Conservation (phyloP, 2,797 vertebrate genomes). For the Melanotaenia boesemani region DNA sequence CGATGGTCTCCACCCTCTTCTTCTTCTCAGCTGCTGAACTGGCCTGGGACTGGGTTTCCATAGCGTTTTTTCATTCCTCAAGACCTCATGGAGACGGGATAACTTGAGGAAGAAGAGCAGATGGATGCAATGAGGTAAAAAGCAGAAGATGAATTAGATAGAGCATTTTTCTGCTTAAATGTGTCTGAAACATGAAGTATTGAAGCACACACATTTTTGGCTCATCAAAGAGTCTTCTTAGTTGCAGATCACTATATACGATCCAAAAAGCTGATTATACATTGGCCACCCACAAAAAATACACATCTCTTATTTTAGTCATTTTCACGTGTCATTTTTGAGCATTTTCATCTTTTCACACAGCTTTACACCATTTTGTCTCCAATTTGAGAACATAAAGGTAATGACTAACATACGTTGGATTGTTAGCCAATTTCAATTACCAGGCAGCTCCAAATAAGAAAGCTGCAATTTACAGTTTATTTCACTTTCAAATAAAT, state of each 20-base stretch:
- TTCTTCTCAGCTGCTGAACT: constrained; percentile 94
- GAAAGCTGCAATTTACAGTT: not conserved
- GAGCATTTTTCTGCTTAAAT: not conserved
- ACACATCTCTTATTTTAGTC: not conserved
- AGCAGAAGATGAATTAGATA: not conserved
- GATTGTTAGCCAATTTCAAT: not conserved
- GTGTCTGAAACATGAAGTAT: not conserved
- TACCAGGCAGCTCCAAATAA: not conserved
- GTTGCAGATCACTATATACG: not conserved
- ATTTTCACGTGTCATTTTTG: not conserved
- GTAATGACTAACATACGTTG: not conserved
- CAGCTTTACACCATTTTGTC: not conserved
- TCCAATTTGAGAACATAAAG: not conserved
- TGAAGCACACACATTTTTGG: not conserved
- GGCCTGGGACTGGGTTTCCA: constrained; percentile 98
- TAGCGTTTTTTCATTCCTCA: constrained; percentile 96
- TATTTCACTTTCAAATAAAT: not conserved
- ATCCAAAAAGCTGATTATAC: not conserved
- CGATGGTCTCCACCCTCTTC: constrained; percentile 94
- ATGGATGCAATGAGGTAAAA: constrained; percentile 1
- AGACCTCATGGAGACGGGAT: constrained; percentile 84
- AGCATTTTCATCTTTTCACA: not conserved
- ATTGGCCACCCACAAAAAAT: not conserved
- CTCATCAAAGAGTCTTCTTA: not conserved
- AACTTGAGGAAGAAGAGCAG: constrained; percentile 76